Percentiles rank a stretch among this genome's conserved stretches.
These are phyloP conservation scores for Ericerus pela DNA, from an alignment of 1,140 invertebrate species.

Conservation along the genomic window DNA sequence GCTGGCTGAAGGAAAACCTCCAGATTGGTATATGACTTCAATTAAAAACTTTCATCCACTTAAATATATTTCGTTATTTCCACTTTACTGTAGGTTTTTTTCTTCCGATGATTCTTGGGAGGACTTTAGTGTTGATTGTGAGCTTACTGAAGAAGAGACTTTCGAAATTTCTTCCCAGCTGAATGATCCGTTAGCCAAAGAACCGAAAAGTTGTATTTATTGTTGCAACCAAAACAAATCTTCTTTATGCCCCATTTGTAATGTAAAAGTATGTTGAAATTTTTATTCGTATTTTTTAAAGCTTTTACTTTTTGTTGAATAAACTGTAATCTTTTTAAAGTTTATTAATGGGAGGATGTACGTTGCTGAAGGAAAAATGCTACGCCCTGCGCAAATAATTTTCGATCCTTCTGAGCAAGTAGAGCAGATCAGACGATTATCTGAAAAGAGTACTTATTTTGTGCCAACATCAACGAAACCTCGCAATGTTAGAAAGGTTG, in stretches of 20 bases:
- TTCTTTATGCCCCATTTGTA: not conserved
- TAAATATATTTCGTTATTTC: not conserved
- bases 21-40: not conserved
- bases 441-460: not conserved
- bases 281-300: too few relatives aligned
- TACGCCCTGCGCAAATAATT: not conserved
- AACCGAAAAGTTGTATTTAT: conserved; percentile 1
- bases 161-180: not conserved
- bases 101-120: not conserved
- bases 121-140: not conserved
- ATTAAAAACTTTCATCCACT: too few relatives aligned
- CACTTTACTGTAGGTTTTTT: not conserved
- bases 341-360: conserved; percentile 1
- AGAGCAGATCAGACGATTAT: not conserved
- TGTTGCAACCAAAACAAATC: not conserved
- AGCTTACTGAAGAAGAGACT: not conserved
- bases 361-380: not conserved
- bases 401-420: not conserved
- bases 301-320: too few relatives aligned
- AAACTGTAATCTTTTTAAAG: not conserved
- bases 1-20: not conserved
- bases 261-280: not conserved
- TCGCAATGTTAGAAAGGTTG: not conserved
- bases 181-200: not conserved
- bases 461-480: not conserved